These are phyloP conservation scores for Clepsis dumicolana DNA, from an alignment of 2,888 invertebrate species.

Conservation along the genomic window DNA sequence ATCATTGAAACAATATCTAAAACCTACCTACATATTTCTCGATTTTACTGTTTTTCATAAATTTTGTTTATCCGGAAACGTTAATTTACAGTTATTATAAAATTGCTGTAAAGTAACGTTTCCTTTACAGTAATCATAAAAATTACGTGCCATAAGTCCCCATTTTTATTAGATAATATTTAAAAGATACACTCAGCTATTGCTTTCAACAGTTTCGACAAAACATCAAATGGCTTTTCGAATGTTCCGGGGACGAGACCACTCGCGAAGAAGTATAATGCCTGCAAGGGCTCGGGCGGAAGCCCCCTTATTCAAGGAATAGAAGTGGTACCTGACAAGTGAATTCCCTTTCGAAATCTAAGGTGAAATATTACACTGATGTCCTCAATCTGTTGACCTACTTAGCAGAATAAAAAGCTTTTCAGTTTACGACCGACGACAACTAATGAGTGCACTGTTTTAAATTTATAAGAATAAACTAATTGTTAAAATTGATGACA, in stretches of 20 bases:
- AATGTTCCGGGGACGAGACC: constrained; percentile 40
- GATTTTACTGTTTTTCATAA: not conserved
- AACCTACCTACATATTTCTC: too few species aligned
- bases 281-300: constrained; percentile 46
- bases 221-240: constrained; percentile 36
- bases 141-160: not conserved
- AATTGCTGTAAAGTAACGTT: too few species aligned
- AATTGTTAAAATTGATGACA: not conserved
- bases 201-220: constrained; percentile 21
- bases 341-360: constrained; percentile 44
- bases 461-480: not conserved
- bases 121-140: not conserved
- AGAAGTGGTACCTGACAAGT: constrained; percentile 52
- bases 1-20: too few species aligned
- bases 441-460: constrained; percentile 8
- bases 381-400: constrained; percentile 40
- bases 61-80: not conserved
- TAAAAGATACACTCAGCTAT: not conserved
- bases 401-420: constrained; percentile 31
- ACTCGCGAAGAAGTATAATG: constrained; percentile 39
- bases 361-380: constrained; percentile 39
- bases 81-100: not conserved
- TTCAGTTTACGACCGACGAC: not conserved
- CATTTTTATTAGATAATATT: not conserved
- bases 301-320: constrained; percentile 53